phyloP scores from a whole-genome alignment of 2,797 vertebrate species.

The Philypnodon macrostomus region DNA sequence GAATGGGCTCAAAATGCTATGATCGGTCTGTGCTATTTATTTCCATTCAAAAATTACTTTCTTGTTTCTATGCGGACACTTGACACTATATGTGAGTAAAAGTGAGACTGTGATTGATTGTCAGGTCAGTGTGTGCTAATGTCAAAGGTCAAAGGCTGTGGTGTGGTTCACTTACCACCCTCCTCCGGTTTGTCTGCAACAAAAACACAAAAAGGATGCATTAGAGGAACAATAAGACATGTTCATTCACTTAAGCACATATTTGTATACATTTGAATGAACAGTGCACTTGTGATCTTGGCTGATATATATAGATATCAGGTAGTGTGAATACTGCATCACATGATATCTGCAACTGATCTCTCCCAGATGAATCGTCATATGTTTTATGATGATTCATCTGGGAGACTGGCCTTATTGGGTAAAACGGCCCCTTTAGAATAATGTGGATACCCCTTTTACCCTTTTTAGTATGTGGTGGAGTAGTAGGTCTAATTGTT shows the following conservation, averaged over 20 bases:
- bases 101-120: constrained; percentile 54
- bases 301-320: not conserved
- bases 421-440: constrained; percentile 1
- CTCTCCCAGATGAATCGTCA: not conserved
- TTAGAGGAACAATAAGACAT: constrained; percentile 23
- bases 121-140: constrained; percentile 39
- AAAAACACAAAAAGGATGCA: constrained; percentile 36
- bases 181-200: constrained; percentile 51
- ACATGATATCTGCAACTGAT: constrained; percentile 23
- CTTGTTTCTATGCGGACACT: constrained; percentile 5
- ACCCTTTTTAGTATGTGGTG: not conserved
- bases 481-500: constrained; percentile 33
- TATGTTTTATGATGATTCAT: not conserved
- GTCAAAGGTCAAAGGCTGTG: constrained; percentile 37
- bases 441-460: not conserved
- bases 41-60: not conserved
- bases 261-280: not conserved
- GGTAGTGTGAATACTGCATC: no score
- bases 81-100: constrained; percentile 35
- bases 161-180: constrained; percentile 60
- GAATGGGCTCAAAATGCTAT: no score
- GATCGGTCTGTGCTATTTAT: no score
- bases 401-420: not conserved
- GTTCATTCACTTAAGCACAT: not conserved
- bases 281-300: constrained; percentile 6